Conservation (phyloP, 1,140 invertebrate genomes). For the Physella acuta region DNA sequence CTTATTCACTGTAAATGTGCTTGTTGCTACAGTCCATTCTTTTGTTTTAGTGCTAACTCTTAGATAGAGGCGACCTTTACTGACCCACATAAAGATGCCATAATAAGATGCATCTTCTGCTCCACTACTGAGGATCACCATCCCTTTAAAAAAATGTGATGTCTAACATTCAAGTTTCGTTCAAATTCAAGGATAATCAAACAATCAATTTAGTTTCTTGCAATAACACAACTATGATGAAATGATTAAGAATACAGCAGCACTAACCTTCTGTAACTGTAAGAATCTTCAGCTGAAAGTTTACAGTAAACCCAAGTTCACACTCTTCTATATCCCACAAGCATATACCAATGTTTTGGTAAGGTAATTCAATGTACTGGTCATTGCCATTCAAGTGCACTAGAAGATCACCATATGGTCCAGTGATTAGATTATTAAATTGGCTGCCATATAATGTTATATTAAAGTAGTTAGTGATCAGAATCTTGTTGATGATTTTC, state of each 20-base stretch:
- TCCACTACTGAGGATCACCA: slow-evolving; percentile 35
- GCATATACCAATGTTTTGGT: slow-evolving; percentile 29
- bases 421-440: slow-evolving; percentile 20
- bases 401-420: slow-evolving; percentile 30
- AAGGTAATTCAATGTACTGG: slow-evolving; percentile 33
- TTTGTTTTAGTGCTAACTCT: slow-evolving; percentile 35
- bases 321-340: slow-evolving; percentile 33
- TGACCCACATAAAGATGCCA: slow-evolving; percentile 38
- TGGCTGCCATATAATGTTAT: slow-evolving; percentile 24
- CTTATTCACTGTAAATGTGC: slow-evolving; percentile 15
- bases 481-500: slow-evolving; percentile 25
- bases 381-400: slow-evolving; percentile 37
- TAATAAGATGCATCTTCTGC: slow-evolving; percentile 27
- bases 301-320: slow-evolving; percentile 34
- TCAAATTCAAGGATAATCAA: too few relatives aligned
- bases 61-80: slow-evolving; percentile 29
- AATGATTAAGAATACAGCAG: too few relatives aligned
- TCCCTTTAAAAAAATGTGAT: slow-evolving; percentile 3
- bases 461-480: slow-evolving; percentile 27
- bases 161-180: too few relatives aligned
- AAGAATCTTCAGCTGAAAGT: slow-evolving; percentile 32
- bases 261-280: slow-evolving; percentile 22
- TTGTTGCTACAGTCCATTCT: slow-evolving; percentile 38
- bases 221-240: too few relatives aligned
- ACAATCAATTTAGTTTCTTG: slow-evolving; percentile 1